phyloP scores from a whole-genome alignment of 2,888 invertebrate species.

The Leptogaster cylindrica region DNA sequence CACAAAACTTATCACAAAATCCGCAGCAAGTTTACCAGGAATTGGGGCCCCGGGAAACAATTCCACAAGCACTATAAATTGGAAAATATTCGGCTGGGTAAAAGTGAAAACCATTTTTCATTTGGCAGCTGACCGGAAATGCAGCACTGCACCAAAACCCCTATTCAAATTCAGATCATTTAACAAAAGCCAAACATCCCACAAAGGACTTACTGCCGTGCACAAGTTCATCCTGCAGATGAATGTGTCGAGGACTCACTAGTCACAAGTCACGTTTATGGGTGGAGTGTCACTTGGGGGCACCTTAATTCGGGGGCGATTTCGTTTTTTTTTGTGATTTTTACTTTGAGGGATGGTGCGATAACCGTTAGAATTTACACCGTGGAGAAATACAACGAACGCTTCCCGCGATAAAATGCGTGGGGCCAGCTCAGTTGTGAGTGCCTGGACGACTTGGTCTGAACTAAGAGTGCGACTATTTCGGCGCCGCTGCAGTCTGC shows the following conservation, averaged over 20 bases:
- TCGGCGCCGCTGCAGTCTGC: too few relatives aligned
- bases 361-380: too few relatives aligned
- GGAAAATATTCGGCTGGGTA: slow-evolving; percentile 19
- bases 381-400: too few relatives aligned
- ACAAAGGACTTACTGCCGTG: slow-evolving; percentile 16
- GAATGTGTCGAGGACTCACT: not conserved
- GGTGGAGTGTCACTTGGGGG: not conserved
- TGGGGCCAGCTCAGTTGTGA: too few relatives aligned
- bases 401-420: too few relatives aligned
- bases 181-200: slow-evolving; percentile 17
- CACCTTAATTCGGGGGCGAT: not conserved
- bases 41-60: slow-evolving; percentile 16
- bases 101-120: slow-evolving; percentile 33
- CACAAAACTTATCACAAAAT: slow-evolving; percentile 31
- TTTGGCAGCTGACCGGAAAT: slow-evolving; percentile 10
- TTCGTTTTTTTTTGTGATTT: not conserved
- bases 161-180: slow-evolving; percentile 34
- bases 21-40: slow-evolving; percentile 16
- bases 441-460: too few relatives aligned
- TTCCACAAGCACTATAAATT: slow-evolving; percentile 23
- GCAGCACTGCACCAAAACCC: slow-evolving; percentile 25
- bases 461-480: too few relatives aligned
- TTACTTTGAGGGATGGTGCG: not conserved
- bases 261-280: not conserved
- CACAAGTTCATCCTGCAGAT: slow-evolving; percentile 16